Evolutionary conservation across 1,140 invertebrate genomes (phyloP), one percentile per base, ranked within the genome.

Genomic region (Protaetia brevitarsis): DNA sequence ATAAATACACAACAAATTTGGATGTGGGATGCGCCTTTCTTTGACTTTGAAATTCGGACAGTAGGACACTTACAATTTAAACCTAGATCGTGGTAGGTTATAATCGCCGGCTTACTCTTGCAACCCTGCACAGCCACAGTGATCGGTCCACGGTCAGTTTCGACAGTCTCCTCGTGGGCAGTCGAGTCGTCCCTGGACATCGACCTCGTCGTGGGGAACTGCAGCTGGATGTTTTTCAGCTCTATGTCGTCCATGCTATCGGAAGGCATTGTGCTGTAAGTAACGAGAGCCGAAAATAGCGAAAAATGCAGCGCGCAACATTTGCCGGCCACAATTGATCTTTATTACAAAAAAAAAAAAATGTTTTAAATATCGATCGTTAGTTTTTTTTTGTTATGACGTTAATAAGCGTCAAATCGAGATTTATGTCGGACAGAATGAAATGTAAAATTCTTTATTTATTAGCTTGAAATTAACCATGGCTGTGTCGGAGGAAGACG

Each of bases 71-170:
- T 76, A 93, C 94, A 95, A 81, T 98, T 98, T 62, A 98, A 87
- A 72, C 96, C 96, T 76, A 99, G 84, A 82, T 99, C 96, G 82
- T 98, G 96, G 81, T 96, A 98, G 69, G 96, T 98, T 71, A 99
- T 77, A 71, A 99, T 97, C 68, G 95, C 91, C 45, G 95, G 94
- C 82, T 96, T 96, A 66, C 86, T 84, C 69, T 89, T 85, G 79
- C 96, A 92, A 65, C 96, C 96, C 80, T 97, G 93, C 61, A 96
- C 88, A 27, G 93, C 93, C 31, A 98, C 95, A 64, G 93, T 82
- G 65, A 97, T 79, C 68, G 88, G 87, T 21, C 95, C 95, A 79
- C 88, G 89, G 74, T 93, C 89, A 11, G 95, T 97, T 77, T 94
- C 60, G n/a, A 98, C 89, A 71, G 89, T 85, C 76, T 93, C n/a